These are phyloP conservation scores for Porites lobata DNA, from an alignment of 92 coral and sea anemone genomes.

Conservation along the genomic window DNA sequence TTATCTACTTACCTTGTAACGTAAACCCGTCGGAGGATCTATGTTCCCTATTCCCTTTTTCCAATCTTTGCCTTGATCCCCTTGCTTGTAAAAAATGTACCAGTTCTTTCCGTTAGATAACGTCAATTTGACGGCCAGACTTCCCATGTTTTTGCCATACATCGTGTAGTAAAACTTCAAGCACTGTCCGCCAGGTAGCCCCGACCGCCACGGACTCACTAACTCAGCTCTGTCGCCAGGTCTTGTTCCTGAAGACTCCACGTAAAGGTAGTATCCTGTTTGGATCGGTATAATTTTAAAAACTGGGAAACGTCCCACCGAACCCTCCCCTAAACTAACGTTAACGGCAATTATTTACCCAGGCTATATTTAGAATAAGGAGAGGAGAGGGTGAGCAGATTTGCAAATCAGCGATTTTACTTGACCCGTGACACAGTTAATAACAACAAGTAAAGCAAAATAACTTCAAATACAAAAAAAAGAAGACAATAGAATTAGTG, in stretches of 20 bases:
- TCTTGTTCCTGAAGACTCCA: conserved; percentile 78
- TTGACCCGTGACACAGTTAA: no score
- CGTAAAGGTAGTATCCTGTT: conserved; percentile 84
- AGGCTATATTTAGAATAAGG: no score
- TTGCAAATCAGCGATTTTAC: no score
- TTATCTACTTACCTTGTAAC: conserved; percentile 22
- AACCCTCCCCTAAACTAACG: no score
- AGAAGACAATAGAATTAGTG: no score
- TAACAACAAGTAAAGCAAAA: no score
- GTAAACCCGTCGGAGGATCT: conserved; percentile 37
- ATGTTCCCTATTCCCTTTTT: conserved; percentile 74
- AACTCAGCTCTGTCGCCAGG: conserved; percentile 73
- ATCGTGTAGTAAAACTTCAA: conserved; percentile 86
- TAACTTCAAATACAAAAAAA: no score
- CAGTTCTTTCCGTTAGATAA: conserved; percentile 38
- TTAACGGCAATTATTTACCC: no score
- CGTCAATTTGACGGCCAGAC: conserved; percentile 64
- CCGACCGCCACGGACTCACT: conserved; percentile 62
- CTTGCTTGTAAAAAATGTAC: conserved; percentile 69
- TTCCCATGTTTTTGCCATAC: conserved; percentile 84
- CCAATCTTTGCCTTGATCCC: conserved; percentile 87
- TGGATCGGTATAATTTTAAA: neutral
- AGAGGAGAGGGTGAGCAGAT: no score
- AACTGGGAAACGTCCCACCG: no score
- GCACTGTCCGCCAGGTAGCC: conserved; percentile 68